phyloP scores from a whole-genome alignment of 2,797 vertebrate genomes.

The Scyliorhinus canicula region DNA sequence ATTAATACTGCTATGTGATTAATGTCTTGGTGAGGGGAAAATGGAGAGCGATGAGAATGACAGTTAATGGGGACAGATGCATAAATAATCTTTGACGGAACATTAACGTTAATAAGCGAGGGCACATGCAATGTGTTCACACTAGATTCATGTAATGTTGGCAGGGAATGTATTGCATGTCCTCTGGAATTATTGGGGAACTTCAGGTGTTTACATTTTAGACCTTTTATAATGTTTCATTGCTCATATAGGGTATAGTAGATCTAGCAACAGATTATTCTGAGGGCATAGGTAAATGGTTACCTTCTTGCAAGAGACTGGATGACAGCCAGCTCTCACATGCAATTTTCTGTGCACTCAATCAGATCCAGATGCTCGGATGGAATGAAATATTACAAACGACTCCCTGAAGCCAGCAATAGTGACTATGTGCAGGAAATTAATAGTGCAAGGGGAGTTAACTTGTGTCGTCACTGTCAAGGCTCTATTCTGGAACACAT shows the following conservation, averaged over 20 bases:
- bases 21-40: neutral
- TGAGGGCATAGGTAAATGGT: constrained; percentile 40
- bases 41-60: neutral
- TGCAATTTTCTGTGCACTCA: constrained; percentile 52
- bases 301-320: constrained; percentile 48
- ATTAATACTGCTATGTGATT: neutral
- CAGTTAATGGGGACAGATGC: neutral
- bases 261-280: constrained; percentile 34
- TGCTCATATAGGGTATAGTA: neutral
- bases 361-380: constrained; percentile 61
- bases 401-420: constrained; percentile 47
- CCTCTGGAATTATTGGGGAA: neutral
- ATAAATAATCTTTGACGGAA: neutral
- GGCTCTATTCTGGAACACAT: neutral
- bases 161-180: neutral
- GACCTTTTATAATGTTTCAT: neutral
- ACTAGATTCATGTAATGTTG: neutral
- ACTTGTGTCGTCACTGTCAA: neutral
- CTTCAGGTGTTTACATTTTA: neutral
- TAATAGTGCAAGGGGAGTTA: constrained; percentile 40
- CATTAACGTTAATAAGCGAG: neutral
- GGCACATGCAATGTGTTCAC: neutral
- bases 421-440: constrained; percentile 44
- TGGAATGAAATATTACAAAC: constrained; percentile 56
- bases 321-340: constrained; percentile 54